Evolutionary conservation across 2,113 vertebrate genomes (phyloP), one percentile per base, ranked within the genome.

Genomic region (Lepisosteus oculatus): DNA sequence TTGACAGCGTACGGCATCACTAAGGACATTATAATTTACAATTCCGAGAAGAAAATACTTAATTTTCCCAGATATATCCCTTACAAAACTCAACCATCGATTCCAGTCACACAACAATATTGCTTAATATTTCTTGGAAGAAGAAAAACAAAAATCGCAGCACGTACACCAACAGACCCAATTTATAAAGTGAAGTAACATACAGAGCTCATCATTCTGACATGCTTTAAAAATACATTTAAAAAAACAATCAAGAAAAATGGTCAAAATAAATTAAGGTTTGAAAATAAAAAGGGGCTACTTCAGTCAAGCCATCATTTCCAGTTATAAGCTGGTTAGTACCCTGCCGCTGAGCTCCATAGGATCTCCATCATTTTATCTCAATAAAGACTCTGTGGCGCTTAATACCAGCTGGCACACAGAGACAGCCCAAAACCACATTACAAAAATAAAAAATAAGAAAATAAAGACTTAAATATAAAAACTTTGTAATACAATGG

Each of bases 91-190:
- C 29, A 65, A 6, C 29, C 17, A 43, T 29, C 29, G 29, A 65
- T 6, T 43, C 5, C 62, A 65, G 62, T 65, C 8, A 65, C 17
- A 65, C 62, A 65, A 41, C 3, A 65, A 65, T 65, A 65, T 65
- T 65, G 62, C 62, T 65, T 64, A 5, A 17, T 17, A 17, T 17
- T 17, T 17, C 15, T 17, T 29, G 29, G 29, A 29, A 2, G 2
- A 29, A 29, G 29, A 29, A 29, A 29, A 29, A 29, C 15, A 17
- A 65, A 11, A 17, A 2, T 41, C 29, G 9, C n/a, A n/a, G 9
- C 62, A 15, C 13, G 43, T 65, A 9, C 6, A 65, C 62, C 11
- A 41, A n/a, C 6, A 29, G 62, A 15, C 29, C 6, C 9, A 41
- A 64, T 29, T 29, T 29, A 29, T 29, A 42, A 42, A 4, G 62